A percentile compares a stretch with the other conserved stretches of the same genome.
Evolutionary conservation across 2,113 vertebrate species (phyloP).

Genomic region (Rhinopomastus cyanomelas): DNA sequence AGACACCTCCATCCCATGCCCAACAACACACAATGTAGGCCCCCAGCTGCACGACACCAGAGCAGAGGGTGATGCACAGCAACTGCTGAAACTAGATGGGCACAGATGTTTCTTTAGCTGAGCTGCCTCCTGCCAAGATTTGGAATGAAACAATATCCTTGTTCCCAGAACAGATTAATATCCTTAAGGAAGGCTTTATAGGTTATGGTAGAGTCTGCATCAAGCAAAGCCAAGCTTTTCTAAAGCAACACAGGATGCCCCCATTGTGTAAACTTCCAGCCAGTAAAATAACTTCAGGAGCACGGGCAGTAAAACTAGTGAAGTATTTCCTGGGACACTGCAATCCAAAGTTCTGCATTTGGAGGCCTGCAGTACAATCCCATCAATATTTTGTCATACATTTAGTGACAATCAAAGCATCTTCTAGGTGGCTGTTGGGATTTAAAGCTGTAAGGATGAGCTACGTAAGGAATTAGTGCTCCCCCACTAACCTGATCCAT

Average conservation of each 20-base stretch:
- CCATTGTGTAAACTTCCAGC: not conserved
- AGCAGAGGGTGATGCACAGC: not conserved
- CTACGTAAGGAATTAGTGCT: not conserved
- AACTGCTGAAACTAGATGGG: not conserved
- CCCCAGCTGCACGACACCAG: not conserved
- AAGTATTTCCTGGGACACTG: not conserved
- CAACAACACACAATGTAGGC: not conserved
- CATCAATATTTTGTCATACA: not conserved
- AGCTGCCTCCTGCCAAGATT: not conserved
- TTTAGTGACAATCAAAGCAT: not conserved
- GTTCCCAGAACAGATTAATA: not conserved
- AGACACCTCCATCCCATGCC: too few species aligned
- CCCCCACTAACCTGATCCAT: not conserved
- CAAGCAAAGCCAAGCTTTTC: not conserved
- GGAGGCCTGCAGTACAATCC: not conserved
- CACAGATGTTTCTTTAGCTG: not conserved
- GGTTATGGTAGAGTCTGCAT: not conserved
- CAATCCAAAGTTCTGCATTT: not conserved
- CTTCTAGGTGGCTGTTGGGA: not conserved
- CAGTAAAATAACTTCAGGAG: not conserved
- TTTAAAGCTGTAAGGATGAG: not conserved
- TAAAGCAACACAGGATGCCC: not conserved
- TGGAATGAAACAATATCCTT: not conserved
- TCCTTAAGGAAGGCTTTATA: not conserved
- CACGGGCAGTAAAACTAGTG: not conserved